A percentile compares a stretch with the other conserved stretches of the same genome.
phyloP scores from a whole-genome alignment of 2,797 vertebrate species.

The Poliocrania exsul region DNA sequence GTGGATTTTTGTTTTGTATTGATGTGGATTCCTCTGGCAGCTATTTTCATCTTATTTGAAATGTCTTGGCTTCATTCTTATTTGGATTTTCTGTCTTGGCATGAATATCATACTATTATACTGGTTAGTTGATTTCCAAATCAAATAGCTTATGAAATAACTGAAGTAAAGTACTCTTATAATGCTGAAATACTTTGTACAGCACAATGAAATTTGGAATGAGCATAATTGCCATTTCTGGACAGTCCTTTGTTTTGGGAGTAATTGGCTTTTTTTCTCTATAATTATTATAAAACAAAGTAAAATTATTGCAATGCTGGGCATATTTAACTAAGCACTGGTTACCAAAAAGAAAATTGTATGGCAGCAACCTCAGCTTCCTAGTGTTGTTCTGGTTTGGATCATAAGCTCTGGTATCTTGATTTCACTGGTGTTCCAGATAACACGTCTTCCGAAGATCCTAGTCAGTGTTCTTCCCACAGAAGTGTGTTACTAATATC shows the following conservation, averaged over 20 bases:
- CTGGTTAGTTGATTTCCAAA: conserved; percentile 60
- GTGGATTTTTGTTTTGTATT: conserved; percentile 42
- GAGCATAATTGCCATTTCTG: conserved; percentile 21
- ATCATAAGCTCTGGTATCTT: background rate
- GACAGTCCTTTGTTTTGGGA: conserved; percentile 26
- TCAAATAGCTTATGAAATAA: conserved; percentile 67
- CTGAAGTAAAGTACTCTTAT: conserved; percentile 38
- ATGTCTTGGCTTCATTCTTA: conserved; percentile 56
- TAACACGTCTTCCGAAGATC: background rate
- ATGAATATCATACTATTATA: conserved; percentile 23
- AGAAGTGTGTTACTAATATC: background rate
- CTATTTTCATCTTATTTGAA: conserved; percentile 35
- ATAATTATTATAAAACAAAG: background rate
- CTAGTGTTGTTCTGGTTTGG: background rate
- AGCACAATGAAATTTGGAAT: conserved; percentile 32
- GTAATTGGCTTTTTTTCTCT: conserved; percentile 15
- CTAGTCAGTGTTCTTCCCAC: background rate
- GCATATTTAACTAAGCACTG: background rate
- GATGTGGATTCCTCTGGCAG: conserved; percentile 57
- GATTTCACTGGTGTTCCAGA: background rate
- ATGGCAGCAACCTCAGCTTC: background rate
- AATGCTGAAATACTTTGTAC: conserved; percentile 40
- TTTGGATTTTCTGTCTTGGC: conserved; percentile 62
- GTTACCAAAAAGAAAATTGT: background rate
- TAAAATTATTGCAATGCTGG: background rate